Percentiles rank a stretch among this genome's conserved stretches.
These are phyloP conservation scores for Adelosebastes latens DNA, from an alignment of 2,797 vertebrate genomes.

Conservation along the genomic window DNA sequence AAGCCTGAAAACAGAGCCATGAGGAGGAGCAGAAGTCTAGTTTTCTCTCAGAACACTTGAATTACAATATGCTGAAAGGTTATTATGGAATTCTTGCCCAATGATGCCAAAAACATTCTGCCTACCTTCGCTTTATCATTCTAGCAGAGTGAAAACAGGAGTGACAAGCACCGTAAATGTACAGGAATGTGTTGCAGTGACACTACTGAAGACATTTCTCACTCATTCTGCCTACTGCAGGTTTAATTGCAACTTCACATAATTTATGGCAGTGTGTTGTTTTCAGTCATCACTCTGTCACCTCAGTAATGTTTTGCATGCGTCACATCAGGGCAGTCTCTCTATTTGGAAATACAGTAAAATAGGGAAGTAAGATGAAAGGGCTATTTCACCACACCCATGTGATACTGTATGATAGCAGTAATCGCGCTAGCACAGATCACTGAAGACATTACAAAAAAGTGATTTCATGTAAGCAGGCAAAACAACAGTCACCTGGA, in stretches of 20 bases:
- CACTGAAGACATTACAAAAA: neutral
- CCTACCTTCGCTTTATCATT: no score
- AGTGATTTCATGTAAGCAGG: neutral
- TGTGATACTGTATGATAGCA: neutral
- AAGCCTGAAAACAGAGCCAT: no score
- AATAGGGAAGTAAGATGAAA: neutral
- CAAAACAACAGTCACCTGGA: no score
- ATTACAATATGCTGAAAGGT: no score
- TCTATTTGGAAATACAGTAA: conserved; percentile 7
- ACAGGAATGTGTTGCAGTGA: neutral
- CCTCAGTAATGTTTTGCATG: neutral
- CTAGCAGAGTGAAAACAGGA: neutral
- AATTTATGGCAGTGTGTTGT: no score
- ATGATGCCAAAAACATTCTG: no score
- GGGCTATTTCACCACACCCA: neutral
- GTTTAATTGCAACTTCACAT: no score
- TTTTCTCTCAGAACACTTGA: no score
- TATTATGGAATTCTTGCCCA: no score
- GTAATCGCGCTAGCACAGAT: neutral
- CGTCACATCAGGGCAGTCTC: neutral
- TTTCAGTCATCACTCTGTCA: no score
- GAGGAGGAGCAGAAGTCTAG: no score
- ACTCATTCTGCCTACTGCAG: neutral
- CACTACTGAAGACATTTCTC: neutral
- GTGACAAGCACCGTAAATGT: neutral